Evolutionary conservation across 1,140 invertebrate genomes (phyloP), one percentile per base, ranked within the genome.

Genomic region (Neomicropteryx cornuta): DNA sequence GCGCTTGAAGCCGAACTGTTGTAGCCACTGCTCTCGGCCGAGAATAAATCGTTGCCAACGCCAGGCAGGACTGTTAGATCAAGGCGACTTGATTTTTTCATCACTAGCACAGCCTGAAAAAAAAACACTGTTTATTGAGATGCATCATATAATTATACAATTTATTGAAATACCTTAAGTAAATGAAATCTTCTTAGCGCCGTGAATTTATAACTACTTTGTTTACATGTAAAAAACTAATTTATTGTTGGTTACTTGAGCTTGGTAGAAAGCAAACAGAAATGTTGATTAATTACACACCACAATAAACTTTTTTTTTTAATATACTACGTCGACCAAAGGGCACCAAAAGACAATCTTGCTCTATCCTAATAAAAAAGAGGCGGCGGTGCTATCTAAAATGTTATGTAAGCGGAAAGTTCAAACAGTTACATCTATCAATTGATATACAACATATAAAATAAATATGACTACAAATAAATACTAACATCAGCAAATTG

Each of bases 1-100:
- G 81, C 74, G 14, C 77, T 81, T 43, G 81, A 84, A 10, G 81
- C 80, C 0, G 81, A 85, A 50, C 79, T 83, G 47, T 86, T 84
- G 56, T 85, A 85, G 4, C 82, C 82, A 40, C 78, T 82, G 22
- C 81, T 84, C 57, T 85, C 82, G 14, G 79, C 79, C 2, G 82
- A 81, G 46, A 86, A 81, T 18, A 86, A 66, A 53, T 87, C 82
- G 0, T 74, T 70, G 35, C 80, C 85, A 3, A 76, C 79, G 5
- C 79, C 79, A 49, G 83, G 81, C 20, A 78, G 66, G 11, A 89
- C 71, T 11, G 80, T 52, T 42, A 90, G 64, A 41, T 84, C 80
- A 28, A 90, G 66, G 11, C 81, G 74, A 33, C 78, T 74, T 18
- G 77, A 76, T 5, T 75, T 73, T 58, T 87, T 87, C 71, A 90